Conservation (phyloP, 1,140 invertebrate genomes). For the Drosophila ercepeae region DNA sequence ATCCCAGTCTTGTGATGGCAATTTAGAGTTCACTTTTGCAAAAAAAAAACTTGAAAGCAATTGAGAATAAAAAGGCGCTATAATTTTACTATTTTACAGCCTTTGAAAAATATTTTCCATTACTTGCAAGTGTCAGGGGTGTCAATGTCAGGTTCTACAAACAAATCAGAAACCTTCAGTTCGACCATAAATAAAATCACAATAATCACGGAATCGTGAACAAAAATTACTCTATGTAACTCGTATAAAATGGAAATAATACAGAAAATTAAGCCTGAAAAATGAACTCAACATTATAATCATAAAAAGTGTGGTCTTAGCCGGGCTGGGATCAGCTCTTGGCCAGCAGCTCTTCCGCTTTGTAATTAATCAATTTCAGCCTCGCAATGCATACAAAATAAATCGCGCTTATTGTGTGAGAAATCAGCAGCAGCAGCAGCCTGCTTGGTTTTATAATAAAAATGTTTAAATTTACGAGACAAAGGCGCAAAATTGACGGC, state of each 20-base stretch:
- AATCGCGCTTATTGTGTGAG: conserved; percentile 70
- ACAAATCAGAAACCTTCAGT: conserved; percentile 34
- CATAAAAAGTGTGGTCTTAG: conserved; percentile 24
- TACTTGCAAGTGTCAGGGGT: conserved; percentile 34
- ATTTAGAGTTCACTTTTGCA: too few species aligned
- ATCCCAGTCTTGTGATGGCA: neutral
- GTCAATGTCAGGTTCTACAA: conserved; percentile 40
- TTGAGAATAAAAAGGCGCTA: conserved; percentile 16
- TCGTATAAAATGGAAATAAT: conserved; percentile 40
- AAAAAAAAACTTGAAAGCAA: conserved; percentile 33
- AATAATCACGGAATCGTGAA: conserved; percentile 39
- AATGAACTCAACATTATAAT: conserved; percentile 34
- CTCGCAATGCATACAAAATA: conserved; percentile 71
- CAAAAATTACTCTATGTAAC: conserved; percentile 12
- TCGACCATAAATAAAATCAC: conserved; percentile 48
- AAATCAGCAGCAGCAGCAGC: conserved; percentile 34
- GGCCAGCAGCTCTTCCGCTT: conserved; percentile 59
- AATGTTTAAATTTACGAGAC: conserved; percentile 78
- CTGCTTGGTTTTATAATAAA: conserved; percentile 65
- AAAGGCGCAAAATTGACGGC: conserved; percentile 73
- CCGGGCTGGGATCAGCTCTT: conserved; percentile 6
- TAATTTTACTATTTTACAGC: neutral
- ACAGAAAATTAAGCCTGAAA: conserved; percentile 58
- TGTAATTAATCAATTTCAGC: conserved; percentile 76
- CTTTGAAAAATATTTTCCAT: conserved; percentile 8